These are phyloP conservation scores for Sphaeridia pumilis DNA, from an alignment of 2,888 invertebrate species.

Conservation along the genomic window DNA sequence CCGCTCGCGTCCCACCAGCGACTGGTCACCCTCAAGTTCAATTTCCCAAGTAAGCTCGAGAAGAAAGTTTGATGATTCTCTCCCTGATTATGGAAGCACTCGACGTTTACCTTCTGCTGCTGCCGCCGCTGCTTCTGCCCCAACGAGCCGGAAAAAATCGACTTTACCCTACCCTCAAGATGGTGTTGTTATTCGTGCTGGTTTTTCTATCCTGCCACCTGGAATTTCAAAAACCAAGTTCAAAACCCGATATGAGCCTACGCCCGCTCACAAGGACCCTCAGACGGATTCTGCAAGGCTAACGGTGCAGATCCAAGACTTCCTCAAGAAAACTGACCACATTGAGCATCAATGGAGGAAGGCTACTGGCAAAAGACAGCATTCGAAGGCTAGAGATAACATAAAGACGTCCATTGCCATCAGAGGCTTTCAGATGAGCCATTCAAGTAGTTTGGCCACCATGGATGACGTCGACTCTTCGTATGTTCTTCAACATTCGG, in stretches of 20 bases:
- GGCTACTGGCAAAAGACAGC: constrained; percentile 42
- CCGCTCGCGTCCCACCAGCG: constrained; percentile 3
- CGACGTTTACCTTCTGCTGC: background rate
- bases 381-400: constrained; percentile 19
- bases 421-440: constrained; percentile 32
- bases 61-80: background rate
- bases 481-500: constrained; percentile 25
- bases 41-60: constrained; percentile 1
- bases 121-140: too few species aligned
- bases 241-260: constrained; percentile 43
- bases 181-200: constrained; percentile 33
- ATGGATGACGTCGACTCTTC: constrained; percentile 30
- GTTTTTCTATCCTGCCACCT: constrained; percentile 32
- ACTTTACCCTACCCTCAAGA: constrained; percentile 21
- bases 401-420: constrained; percentile 31
- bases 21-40: background rate
- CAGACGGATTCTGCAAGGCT: constrained; percentile 65
- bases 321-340: constrained; percentile 70
- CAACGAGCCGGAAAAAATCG: background rate
- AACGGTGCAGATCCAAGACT: constrained; percentile 63
- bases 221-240: constrained; percentile 28
- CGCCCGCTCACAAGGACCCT: constrained; percentile 64
- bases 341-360: constrained; percentile 74
- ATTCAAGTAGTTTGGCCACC: constrained; percentile 32
- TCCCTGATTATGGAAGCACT: background rate